Percentiles rank a stretch among this genome's conserved stretches.
Evolutionary conservation across 1,140 invertebrate species (phyloP).

Genomic region (Gonatopus flavifemur): DNA sequence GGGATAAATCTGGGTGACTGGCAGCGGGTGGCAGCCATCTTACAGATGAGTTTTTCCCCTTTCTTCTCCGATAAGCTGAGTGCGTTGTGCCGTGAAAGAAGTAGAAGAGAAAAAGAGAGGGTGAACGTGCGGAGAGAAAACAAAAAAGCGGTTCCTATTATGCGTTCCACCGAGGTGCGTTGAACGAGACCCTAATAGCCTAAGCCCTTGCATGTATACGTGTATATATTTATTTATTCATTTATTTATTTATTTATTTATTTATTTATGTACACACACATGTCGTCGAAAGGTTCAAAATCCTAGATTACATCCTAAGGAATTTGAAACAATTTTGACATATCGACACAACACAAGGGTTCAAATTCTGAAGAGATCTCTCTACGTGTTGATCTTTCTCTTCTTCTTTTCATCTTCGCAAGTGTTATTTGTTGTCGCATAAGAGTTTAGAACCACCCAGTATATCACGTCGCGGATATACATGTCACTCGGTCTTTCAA

Average conservation of each 20-base stretch:
- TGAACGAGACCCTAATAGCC: conserved; percentile 7
- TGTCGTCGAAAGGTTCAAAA: conserved; percentile 15
- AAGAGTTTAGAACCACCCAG: no score
- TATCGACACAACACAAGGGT: no score
- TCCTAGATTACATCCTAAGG: conserved; percentile 3
- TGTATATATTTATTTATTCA: no score
- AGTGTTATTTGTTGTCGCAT: no score
- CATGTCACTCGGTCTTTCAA: no score
- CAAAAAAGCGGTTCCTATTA: conserved; percentile 2
- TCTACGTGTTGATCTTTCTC: no score
- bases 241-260: no score
- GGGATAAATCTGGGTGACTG: conserved; percentile 61
- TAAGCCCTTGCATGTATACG: background rate
- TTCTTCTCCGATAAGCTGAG: conserved; percentile 36
- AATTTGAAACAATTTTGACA: no score
- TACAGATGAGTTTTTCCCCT: conserved; percentile 60
- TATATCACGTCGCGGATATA: no score
- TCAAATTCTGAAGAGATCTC: no score
- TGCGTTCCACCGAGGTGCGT: conserved; percentile 13
- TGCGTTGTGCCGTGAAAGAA: conserved; percentile 30
- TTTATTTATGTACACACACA: no score
- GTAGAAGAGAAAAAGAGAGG: conserved; percentile 12
- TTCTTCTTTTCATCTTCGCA: no score
- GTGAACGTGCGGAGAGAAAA: conserved; percentile 2
- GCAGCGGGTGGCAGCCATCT: conserved; percentile 61